phyloP scores from a whole-genome alignment of 1,140 invertebrate species.

The Zaprionus ornatus region DNA sequence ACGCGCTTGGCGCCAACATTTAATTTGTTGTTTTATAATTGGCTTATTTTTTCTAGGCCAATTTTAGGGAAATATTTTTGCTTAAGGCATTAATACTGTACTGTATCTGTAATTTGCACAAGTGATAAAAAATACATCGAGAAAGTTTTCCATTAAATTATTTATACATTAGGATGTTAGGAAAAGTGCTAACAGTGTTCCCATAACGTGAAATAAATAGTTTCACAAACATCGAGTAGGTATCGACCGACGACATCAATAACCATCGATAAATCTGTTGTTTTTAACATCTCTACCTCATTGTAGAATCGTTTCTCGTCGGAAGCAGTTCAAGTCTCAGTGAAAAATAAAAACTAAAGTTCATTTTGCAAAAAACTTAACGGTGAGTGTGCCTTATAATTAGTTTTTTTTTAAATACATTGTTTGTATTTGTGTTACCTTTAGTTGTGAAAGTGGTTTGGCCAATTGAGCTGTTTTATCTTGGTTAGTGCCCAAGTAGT shows the following conservation, averaged over 20 bases:
- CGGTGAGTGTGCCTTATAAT: constrained; percentile 38
- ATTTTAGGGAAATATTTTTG: too few relatives aligned
- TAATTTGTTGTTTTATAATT: background rate
- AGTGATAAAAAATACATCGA: too few relatives aligned
- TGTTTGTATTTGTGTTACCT: background rate
- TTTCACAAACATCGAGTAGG: background rate
- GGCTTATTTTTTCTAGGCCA: too few relatives aligned
- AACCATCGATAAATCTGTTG: constrained; percentile 6
- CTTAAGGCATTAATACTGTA: too few relatives aligned
- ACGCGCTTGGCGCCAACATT: background rate
- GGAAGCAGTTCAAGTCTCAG: constrained; percentile 19
- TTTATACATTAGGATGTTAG: background rate
- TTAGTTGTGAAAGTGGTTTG: constrained; percentile 22
- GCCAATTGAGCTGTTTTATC: background rate
- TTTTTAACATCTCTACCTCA: constrained; percentile 13
- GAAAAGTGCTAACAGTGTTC: background rate
- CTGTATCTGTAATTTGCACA: too few relatives aligned
- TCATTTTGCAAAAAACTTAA: constrained; percentile 3
- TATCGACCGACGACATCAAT: background rate
- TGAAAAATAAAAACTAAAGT: constrained; percentile 1
- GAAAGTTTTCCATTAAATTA: too few relatives aligned
- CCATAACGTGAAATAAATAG: background rate
- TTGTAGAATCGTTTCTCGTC: constrained; percentile 28
- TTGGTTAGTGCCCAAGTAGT: constrained; percentile 7
- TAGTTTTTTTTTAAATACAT: constrained; percentile 1